Evolutionary conservation across 2,797 vertebrate genomes (phyloP).

Genomic region (Halcyon badia): DNA sequence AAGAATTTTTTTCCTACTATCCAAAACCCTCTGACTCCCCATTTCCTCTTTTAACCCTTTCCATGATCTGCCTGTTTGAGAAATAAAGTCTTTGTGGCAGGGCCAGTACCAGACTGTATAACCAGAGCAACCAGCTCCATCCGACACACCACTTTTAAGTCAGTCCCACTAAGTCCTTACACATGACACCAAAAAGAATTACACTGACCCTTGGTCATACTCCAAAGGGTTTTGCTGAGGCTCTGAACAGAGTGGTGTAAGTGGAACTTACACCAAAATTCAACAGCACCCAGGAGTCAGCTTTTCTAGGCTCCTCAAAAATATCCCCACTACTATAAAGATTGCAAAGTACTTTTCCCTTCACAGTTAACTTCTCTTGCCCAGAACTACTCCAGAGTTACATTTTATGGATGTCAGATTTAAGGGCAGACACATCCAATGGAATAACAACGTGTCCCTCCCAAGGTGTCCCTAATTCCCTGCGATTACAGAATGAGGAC

Average conservation of each 20-base stretch:
- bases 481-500: conserved; percentile 52
- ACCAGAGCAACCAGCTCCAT: background rate
- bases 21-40: background rate
- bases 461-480: conserved; percentile 59
- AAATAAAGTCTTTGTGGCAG: background rate
- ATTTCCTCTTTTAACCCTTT: background rate
- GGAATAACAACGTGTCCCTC: conserved; percentile 7
- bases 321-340: background rate
- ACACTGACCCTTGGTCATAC: background rate
- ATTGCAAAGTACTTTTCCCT: background rate
- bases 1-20: background rate
- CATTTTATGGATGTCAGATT: background rate
- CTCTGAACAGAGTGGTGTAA: background rate
- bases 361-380: background rate
- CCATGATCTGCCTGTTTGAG: background rate
- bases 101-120: background rate
- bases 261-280: background rate
- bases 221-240: background rate
- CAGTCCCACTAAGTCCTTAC: background rate
- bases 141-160: fast-evolving
- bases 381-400: background rate
- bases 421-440: conserved; percentile 1
- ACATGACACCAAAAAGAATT: background rate
- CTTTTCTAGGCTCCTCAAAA: background rate
- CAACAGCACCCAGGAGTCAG: background rate